phyloP scores from a whole-genome alignment of 2,113 vertebrate genomes.

The Catharus bicknelli region DNA sequence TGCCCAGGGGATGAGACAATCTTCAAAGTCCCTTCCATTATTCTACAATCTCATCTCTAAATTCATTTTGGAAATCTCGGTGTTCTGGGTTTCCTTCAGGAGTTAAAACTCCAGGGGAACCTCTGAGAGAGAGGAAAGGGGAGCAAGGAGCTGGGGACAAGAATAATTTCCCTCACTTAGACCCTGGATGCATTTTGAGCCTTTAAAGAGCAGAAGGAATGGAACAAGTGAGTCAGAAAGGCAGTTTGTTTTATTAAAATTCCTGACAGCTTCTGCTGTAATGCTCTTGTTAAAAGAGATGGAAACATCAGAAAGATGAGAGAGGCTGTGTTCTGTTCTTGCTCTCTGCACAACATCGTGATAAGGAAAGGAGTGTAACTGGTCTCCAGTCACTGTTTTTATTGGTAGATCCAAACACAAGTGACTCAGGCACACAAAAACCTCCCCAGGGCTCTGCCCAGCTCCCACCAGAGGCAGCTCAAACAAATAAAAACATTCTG shows the following conservation, averaged over 20 bases:
- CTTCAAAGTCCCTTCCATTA: neutral
- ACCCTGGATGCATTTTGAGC: neutral
- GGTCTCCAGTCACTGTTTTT: neutral
- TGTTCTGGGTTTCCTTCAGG: neutral
- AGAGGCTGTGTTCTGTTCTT: neutral
- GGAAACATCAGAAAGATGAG: slow-evolving; percentile 13
- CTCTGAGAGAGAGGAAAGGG: neutral
- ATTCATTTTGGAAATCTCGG: neutral
- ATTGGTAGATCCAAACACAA: neutral
- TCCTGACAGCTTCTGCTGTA: slow-evolving; percentile 23
- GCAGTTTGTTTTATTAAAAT: slow-evolving; percentile 46
- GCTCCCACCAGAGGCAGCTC: neutral
- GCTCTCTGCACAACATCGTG: neutral
- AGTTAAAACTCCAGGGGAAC: neutral
- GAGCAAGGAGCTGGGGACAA: neutral
- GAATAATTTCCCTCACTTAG: neutral
- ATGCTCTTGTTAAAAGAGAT: slow-evolving; percentile 36
- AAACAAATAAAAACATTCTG: neutral
- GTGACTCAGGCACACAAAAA: neutral
- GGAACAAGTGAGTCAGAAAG: neutral
- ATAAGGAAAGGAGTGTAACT: neutral
- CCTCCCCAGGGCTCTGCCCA: neutral
- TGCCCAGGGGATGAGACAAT: no score
- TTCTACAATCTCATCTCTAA: accelerated
- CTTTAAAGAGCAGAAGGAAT: neutral